Evolutionary conservation across 2,797 vertebrate genomes (phyloP), one percentile per base, ranked within the genome.

Genomic region (Parambassis ranga): DNA sequence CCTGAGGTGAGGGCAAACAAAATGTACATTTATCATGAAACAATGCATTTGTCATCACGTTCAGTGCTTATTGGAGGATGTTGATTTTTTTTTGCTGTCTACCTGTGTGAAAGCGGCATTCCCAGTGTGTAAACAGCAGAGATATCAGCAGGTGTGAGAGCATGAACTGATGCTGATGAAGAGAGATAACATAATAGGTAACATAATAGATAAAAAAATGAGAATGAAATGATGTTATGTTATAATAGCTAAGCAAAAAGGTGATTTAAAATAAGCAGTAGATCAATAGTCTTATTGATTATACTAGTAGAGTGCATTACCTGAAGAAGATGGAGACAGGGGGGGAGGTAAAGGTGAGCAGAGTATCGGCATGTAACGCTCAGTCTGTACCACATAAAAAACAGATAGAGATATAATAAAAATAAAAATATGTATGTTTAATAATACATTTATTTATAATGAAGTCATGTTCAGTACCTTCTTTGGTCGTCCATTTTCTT

Each of bases 111-210:
- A 1, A 14, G n/a, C 3, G 76, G 81, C 4, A 75, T 24, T 43
- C 89, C 85, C 56, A 92, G 22, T 4, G 53, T 37, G 37, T 87
- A 68, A 30, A 92, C 50, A 27, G 58, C 55, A 3, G 85, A 6
- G 10, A 91, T 42, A 35, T 91, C 83, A 19, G 53, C 73, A 35
- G 89, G 87, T 37, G 46, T 80, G 26, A 92, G 80, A 32, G 79
- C 9, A 38, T 91, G 79, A 79, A 89, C 90, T 91, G 72, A 59
- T 46, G 39, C 31, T 55, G 37, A 62, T n/a, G 28, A 19, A 33
- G 66, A 58, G 2, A 26, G 15, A 24, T 1, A 8, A 41, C 3
- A n/a, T 8, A 19, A 44, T 46, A 33, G 14, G 19, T 9, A 55
- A 9, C 1, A 3, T 10, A 8, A 33, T 27, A 20, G 3, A 30